Evolutionary conservation across 1,140 invertebrate species (phyloP), one percentile per base, ranked within the genome.

Genomic region (Saccostrea echinata): DNA sequence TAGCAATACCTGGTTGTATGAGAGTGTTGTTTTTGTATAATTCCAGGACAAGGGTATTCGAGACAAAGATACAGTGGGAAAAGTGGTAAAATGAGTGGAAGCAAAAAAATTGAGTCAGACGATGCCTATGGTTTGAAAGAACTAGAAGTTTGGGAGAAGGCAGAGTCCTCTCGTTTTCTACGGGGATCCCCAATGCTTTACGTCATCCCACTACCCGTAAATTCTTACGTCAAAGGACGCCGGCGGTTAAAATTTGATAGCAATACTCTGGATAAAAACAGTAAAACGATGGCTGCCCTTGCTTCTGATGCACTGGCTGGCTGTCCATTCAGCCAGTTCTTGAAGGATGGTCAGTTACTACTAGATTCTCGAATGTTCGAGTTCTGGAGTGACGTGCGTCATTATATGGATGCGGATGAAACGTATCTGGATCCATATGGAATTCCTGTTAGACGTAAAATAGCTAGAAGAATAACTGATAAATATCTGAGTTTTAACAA

Each of bases 341-440:
- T 92, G 18, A 33, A 88, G n/a, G 81, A 84, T 35, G 76, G 86
- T 12, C 57, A 80, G 0, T 68, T 80, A 21, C 12, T 12, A 18
- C 33, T 82, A 1, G 88, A 91, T 43, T 57, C 86, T 1, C 85
- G 85, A 11, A 89, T 91, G 52, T 68, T 91, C 9, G 61, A 88
- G 8, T 92, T 92, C 84, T 92, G 91, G 91, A 88, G 68, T 0
- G 91, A 91, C 64, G 84, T 92, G 1, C 43, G 90, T 13, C 90
- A 82, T 21, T 92, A 92, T 84, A 30, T 92, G 16, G 87, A 90
- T 43, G 86, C 88, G 30, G 90, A 91, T 35, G 89, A 91, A 0
- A 21, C 30, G 55, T 76, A 80, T 61, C 12, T 55, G 68, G 84
- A 91, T 64, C 86, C 84, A 33, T 85, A 83, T n/a, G 90, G 90